phyloP scores from a whole-genome alignment of 2,113 vertebrate genomes.

The Cryptomyrus ogoouensis region DNA sequence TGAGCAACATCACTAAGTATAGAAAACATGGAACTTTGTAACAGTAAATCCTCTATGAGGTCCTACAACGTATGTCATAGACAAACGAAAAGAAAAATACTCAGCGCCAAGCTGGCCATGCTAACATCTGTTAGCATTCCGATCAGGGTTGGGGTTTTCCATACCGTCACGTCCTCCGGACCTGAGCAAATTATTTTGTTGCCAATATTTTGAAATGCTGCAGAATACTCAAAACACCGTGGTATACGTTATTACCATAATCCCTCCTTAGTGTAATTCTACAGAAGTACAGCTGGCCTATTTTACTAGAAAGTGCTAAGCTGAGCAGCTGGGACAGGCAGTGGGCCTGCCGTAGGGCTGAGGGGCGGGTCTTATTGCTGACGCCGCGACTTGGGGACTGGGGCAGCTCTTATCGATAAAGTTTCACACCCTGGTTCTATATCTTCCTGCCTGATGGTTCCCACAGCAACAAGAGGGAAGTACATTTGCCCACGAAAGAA shows the following conservation, averaged over 20 bases:
- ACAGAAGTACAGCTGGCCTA: background rate
- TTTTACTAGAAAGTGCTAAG: background rate
- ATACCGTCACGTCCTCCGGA: no score
- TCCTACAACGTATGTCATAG: background rate
- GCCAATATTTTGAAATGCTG: background rate
- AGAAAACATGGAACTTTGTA: background rate
- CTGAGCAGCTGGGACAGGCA: background rate
- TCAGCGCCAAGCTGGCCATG: no score
- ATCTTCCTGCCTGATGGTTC: background rate
- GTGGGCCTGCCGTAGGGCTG: background rate
- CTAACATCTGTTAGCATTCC: no score
- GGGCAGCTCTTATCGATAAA: background rate
- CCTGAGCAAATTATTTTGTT: background rate
- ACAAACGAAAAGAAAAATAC: background rate
- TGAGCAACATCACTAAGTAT: background rate
- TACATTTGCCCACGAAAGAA: background rate
- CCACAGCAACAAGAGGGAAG: background rate
- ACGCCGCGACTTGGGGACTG: background rate
- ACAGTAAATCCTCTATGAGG: background rate
- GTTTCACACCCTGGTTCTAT: background rate
- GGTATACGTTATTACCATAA: background rate
- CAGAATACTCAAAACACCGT: background rate
- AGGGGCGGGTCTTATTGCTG: background rate
- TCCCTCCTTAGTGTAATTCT: background rate
- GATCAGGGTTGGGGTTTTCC: no score